Conservation (phyloP, 2,113 vertebrate species). For the Malurus cyaneus region DNA sequence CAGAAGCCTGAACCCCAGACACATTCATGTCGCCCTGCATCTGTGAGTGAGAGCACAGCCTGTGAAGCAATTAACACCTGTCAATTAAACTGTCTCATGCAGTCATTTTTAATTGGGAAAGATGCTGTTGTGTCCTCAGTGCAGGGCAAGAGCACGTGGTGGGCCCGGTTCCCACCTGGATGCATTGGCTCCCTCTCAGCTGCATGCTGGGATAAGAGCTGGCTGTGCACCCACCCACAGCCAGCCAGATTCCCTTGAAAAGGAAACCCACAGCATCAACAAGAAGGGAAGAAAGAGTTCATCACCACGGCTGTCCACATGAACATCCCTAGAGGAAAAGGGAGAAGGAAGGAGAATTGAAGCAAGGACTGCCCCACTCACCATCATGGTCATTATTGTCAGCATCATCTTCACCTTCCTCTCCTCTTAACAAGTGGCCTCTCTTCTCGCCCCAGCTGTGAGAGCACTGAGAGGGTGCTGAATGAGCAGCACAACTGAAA, state of each 20-base stretch:
- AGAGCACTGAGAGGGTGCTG: not conserved
- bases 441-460: not conserved
- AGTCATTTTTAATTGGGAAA: not conserved
- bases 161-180: not conserved
- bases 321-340: not conserved
- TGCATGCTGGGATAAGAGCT: not conserved
- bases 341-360: not conserved
- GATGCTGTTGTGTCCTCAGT: not conserved
- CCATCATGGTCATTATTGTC: not conserved
- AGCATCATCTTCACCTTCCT: not conserved
- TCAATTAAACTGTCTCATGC: not conserved
- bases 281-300: not conserved
- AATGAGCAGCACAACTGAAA: not conserved
- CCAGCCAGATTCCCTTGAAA: not conserved
- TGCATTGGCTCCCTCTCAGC: not conserved
- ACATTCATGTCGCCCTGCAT: accelerated
- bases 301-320: accelerated
- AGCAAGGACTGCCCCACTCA: not conserved
- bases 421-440: not conserved
- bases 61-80: not conserved
- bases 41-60: not conserved
- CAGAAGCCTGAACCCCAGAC: not conserved
- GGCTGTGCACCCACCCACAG: not conserved
- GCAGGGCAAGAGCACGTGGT: accelerated
- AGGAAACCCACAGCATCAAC: accelerated